phyloP scores from a whole-genome alignment of 1,140 invertebrate species.

The Daktulosphaira vitifoliae region DNA sequence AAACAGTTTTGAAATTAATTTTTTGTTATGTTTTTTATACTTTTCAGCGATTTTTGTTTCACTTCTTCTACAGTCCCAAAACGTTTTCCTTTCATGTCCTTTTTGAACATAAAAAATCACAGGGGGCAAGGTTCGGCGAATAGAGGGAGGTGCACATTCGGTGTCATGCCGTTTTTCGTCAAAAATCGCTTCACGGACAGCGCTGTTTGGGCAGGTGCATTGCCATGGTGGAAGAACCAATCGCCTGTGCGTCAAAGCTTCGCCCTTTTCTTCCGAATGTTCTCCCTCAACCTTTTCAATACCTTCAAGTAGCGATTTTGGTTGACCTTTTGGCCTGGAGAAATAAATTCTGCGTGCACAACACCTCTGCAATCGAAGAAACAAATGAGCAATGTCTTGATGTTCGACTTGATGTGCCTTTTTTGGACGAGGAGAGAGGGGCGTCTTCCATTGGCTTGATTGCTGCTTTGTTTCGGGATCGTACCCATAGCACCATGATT shows the following conservation, averaged over 20 bases:
- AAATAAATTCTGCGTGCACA: neutral
- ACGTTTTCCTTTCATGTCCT: neutral
- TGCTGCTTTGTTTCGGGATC: constrained; percentile 38
- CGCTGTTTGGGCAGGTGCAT: constrained; percentile 3
- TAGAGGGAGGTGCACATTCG: neutral
- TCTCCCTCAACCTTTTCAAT: neutral
- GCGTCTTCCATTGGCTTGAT: constrained; percentile 32
- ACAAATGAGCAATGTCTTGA: constrained; percentile 32
- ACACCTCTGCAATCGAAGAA: too few relatives aligned
- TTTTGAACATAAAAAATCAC: neutral
- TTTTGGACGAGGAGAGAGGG: constrained; percentile 15
- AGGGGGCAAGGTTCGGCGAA: neutral
- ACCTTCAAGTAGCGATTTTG: neutral
- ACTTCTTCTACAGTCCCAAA: neutral
- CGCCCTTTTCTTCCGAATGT: too few relatives aligned
- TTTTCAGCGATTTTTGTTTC: neutral
- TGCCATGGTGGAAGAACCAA: neutral
- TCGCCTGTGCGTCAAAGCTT: neutral
- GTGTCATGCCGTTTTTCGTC: neutral
- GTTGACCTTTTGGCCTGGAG: neutral
- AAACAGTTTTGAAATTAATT: neutral
- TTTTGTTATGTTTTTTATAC: neutral
- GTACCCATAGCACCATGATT: constrained; percentile 14
- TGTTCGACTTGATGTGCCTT: constrained; percentile 35
- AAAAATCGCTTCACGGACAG: neutral